A percentile compares a stretch with the other conserved stretches of the same genome.
Evolutionary conservation across 2,797 vertebrate species (phyloP).

Genomic region (Stomatorhinus walkeri): DNA sequence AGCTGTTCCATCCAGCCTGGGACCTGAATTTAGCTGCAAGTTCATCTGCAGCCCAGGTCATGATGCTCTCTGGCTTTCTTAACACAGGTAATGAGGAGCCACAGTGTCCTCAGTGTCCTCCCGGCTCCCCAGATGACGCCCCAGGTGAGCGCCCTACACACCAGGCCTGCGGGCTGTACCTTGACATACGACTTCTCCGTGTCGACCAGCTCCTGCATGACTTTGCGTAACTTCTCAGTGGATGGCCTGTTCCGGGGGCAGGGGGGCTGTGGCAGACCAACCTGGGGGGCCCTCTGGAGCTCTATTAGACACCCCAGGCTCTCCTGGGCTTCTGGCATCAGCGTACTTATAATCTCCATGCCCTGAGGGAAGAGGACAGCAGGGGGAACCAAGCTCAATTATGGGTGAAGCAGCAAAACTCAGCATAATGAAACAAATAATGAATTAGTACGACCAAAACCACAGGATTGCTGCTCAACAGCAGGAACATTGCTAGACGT

Average conservation of each 20-base stretch:
- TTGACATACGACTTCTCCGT: constrained; percentile 94
- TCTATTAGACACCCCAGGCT: constrained; percentile 46
- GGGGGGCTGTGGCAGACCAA: constrained; percentile 44
- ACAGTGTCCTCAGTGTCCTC: neutral
- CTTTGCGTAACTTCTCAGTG: constrained; percentile 79
- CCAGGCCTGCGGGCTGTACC: constrained; percentile 49
- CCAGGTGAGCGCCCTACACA: neutral
- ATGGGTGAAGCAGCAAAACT: neutral
- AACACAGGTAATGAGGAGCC: neutral
- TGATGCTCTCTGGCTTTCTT: neutral
- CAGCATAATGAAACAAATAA: neutral
- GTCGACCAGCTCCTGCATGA: constrained; percentile 87
- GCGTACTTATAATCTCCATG: constrained; percentile 54
- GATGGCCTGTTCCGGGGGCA: constrained; percentile 76
- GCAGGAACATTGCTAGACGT: neutral
- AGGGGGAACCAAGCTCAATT: neutral
- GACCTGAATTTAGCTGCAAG: neutral
- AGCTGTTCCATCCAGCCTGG: neutral
- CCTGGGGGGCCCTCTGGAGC: constrained; percentile 56
- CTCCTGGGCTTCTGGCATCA: constrained; percentile 66
- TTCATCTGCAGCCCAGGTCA: neutral
- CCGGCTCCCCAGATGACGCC: neutral
- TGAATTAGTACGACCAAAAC: neutral
- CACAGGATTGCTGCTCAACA: neutral
- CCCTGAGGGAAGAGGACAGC: constrained; percentile 53